Percentiles rank a stretch among this genome's conserved stretches.
Evolutionary conservation across 2,888 invertebrate species (phyloP).

Genomic region (Philaethria dido): DNA sequence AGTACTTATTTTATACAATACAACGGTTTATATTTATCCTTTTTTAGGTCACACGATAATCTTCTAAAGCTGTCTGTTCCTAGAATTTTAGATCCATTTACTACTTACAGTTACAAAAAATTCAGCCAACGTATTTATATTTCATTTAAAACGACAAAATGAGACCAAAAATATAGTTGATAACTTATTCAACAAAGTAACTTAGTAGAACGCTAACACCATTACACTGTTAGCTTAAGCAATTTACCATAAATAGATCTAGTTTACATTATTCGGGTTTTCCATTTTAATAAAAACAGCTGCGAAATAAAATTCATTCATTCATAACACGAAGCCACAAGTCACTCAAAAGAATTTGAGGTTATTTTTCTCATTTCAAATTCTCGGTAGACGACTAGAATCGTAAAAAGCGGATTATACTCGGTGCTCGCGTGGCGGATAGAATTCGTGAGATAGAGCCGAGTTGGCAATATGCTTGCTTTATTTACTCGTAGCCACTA

Average conservation of each 20-base stretch:
- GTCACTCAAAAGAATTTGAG: constrained; percentile 71
- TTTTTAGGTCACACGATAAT: background rate
- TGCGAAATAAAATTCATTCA: constrained; percentile 58
- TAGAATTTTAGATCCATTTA: background rate
- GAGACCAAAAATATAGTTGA: background rate
- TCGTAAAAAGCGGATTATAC: constrained; percentile 83
- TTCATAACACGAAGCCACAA: constrained; percentile 66
- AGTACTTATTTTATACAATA: too few species aligned
- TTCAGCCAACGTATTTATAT: background rate
- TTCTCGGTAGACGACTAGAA: constrained; percentile 77
- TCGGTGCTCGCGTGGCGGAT: constrained; percentile 68
- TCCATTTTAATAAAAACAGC: constrained; percentile 44
- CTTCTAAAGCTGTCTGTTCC: too few species aligned
- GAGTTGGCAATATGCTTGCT: constrained; percentile 79
- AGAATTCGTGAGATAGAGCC: constrained; percentile 77
- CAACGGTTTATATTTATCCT: too few species aligned
- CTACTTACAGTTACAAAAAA: background rate
- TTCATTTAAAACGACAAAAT: background rate
- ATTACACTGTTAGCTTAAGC: constrained; percentile 39
- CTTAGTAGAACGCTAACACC: constrained; percentile 29
- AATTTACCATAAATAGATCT: constrained; percentile 43
- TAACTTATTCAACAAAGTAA: background rate
- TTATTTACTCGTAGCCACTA: constrained; percentile 80
- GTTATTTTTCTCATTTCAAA: constrained; percentile 81
- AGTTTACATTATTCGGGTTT: constrained; percentile 42